Percentiles rank a stretch among this genome's conserved stretches.
These are phyloP conservation scores for Amphimallon solstitiale DNA, from an alignment of 2,888 invertebrate genomes.

Conservation along the genomic window DNA sequence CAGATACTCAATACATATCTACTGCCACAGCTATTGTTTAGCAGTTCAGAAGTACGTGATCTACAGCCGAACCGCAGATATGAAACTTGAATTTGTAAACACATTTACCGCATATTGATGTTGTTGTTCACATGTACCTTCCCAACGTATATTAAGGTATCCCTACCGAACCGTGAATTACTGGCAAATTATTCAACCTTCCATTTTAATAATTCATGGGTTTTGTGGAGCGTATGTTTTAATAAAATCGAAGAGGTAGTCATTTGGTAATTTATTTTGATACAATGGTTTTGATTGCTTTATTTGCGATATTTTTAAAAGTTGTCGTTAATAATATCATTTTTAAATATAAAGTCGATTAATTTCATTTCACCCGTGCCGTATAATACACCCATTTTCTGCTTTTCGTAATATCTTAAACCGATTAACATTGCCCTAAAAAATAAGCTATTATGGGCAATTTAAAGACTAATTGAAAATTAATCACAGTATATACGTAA, in stretches of 20 bases:
- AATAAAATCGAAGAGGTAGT: constrained; percentile 12
- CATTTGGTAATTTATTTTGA: constrained; percentile 17
- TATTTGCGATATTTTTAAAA: neutral
- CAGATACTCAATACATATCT: constrained; percentile 14
- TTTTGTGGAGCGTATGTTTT: neutral
- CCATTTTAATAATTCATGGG: constrained; percentile 17
- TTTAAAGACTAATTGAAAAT: constrained; percentile 20
- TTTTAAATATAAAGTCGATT: neutral
- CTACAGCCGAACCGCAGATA: constrained; percentile 2
- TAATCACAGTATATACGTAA: too few species aligned
- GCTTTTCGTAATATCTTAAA: neutral
- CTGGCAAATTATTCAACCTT: constrained; percentile 1
- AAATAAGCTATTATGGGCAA: constrained; percentile 5
- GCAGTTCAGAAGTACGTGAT: constrained; percentile 13
- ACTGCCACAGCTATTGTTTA: constrained; percentile 2
- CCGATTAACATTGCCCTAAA: neutral
- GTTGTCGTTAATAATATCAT: constrained; percentile 6
- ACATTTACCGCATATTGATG: neutral
- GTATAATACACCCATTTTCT: neutral
- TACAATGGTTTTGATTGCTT: constrained; percentile 6
- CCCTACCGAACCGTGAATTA: neutral
- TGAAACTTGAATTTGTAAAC: constrained; percentile 7
- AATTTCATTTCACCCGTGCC: neutral
- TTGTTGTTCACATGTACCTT: neutral
- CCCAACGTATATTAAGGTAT: neutral